Evolutionary conservation across 1,140 invertebrate genomes (phyloP), one percentile per base, ranked within the genome.

Genomic region (Leptinotarsa undecemlineata): DNA sequence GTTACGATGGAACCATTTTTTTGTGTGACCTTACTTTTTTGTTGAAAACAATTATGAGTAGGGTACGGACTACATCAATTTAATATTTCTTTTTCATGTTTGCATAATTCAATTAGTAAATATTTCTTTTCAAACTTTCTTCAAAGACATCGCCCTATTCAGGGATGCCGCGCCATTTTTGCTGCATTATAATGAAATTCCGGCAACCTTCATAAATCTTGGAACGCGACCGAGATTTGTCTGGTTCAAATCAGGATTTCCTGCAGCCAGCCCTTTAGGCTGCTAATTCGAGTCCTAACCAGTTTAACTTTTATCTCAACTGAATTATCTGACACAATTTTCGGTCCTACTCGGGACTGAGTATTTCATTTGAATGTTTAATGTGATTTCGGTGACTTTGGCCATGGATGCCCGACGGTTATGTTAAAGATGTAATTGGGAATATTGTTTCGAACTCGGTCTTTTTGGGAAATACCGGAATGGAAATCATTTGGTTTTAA

Each of bases 181-280:
- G 51, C 51, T 5, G 13, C 17, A 57, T 57, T 57, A 57, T 57
- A 57, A 57, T 57, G 51, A 57, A 19, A 57, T 57, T 57, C 51
- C 51, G 51, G 51, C 51, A 57, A 19, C n/a, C 51, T 57, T 57
- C 51, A 57, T 57, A 57, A 57, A 57, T 57, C 51, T 57, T 19
- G n/a, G 15, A 57, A 57, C 15, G n/a, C 51, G 51, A 14, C 51
- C 14, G 51, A 57, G 51, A 57, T 57, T 57, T 57, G 51, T 57
- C 51, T 57, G 51, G 51, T 57, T 57, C 51, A 57, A 57, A 57
- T 57, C n/a, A 57, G 51, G 51, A 57, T 57, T 57, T 57, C 51
- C 51, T 57, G 51, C n/a, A 57, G 15, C 14, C 15, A 57, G 51
- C 51, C 51, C 51, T 57, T 57, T 57, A 57, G 51, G 51, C 51